phyloP scores from a whole-genome alignment of 2,797 vertebrate species.

The Corythornis leucogaster region DNA sequence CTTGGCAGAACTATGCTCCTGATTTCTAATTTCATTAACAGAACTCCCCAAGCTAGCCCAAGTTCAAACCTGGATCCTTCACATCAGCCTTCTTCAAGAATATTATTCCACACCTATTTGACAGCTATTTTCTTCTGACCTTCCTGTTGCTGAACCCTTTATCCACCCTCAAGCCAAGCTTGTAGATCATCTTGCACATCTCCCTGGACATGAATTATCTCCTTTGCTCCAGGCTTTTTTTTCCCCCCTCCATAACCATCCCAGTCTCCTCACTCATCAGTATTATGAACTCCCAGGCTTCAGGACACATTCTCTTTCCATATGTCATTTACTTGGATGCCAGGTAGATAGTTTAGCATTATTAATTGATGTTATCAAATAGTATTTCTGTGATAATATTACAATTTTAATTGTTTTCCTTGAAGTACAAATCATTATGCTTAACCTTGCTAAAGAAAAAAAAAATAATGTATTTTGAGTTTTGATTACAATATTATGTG shows the following conservation, averaged over 20 bases:
- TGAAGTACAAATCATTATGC: not conserved
- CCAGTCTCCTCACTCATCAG: conserved; percentile 8
- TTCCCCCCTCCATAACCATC: not conserved
- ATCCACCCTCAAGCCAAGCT: not conserved
- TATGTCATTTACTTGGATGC: not conserved
- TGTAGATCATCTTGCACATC: not conserved
- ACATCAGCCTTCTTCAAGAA: not conserved
- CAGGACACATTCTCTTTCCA: not conserved
- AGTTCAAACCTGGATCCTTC: not conserved
- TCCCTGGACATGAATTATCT: conserved; percentile 13
- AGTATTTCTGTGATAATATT: not conserved
- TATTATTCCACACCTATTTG: conserved; percentile 11
- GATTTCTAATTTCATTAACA: not conserved
- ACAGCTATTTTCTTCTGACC: conserved; percentile 24
- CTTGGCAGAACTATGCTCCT: not conserved
- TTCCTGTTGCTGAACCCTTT: conserved; percentile 38
- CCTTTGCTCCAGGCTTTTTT: not conserved
- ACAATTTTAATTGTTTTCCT: not conserved
- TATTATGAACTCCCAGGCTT: not conserved
- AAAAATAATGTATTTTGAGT: not conserved
- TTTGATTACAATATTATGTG: not conserved
- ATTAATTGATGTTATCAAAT: not conserved
- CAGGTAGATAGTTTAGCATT: not conserved
- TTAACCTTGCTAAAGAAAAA: not conserved
- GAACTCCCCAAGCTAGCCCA: not conserved